Conservation (phyloP, 92 coral and sea anemone species). For the Porites divaricata region DNA sequence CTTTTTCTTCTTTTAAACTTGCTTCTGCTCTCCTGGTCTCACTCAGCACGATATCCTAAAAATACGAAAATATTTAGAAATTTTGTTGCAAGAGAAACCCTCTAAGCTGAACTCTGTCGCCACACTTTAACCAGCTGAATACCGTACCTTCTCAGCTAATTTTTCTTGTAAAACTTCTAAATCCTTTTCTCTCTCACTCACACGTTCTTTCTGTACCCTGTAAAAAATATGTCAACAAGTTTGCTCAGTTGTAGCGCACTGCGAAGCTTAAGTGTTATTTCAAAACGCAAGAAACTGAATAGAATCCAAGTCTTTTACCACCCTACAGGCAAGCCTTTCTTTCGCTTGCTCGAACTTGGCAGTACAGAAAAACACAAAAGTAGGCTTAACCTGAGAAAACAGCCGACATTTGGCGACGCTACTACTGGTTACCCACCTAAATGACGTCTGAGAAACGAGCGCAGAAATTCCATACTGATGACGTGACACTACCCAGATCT, state of each 20-base stretch:
- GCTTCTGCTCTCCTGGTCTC: slow-evolving; percentile 67
- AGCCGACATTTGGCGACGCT: too few species aligned
- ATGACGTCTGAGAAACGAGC: too few species aligned
- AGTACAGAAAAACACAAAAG: background rate
- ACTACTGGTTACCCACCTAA: too few species aligned
- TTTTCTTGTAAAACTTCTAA: slow-evolving; percentile 77
- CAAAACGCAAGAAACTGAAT: too few species aligned
- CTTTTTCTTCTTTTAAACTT: slow-evolving; percentile 73
- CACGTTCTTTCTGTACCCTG: slow-evolving; percentile 96
- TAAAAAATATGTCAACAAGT: background rate
- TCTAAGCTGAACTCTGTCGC: background rate
- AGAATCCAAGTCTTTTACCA: too few species aligned
- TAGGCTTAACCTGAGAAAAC: too few species aligned
- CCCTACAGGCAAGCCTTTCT: too few species aligned
- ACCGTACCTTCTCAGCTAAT: slow-evolving; percentile 67
- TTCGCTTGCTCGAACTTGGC: background rate
- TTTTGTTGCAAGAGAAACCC: too few species aligned
- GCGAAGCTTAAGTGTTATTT: background rate
- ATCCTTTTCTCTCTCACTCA: slow-evolving; percentile 77
- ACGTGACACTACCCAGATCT: too few species aligned
- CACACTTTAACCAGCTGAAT: background rate
- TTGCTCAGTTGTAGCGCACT: too few species aligned
- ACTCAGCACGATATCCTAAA: slow-evolving; percentile 56
- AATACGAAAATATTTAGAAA: background rate
- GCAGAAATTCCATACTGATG: too few species aligned